Evolutionary conservation across 2,888 invertebrate species (phyloP).

Genomic region (Morpho helenor): DNA sequence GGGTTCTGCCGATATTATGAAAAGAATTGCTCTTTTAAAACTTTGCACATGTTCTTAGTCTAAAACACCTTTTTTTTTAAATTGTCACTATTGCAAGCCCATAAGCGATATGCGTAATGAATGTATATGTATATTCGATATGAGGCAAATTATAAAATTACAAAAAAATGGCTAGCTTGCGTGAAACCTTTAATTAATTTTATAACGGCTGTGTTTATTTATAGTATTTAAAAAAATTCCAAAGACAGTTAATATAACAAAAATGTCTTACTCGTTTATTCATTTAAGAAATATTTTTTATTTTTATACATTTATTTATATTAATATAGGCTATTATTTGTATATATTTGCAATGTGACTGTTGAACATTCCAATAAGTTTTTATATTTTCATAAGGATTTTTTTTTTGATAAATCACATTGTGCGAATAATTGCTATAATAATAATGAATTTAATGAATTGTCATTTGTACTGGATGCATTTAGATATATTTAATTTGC

Average conservation of each 20-base stretch:
- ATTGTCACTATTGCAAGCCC: too few relatives aligned
- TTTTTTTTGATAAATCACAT: too few relatives aligned
- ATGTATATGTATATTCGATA: conserved; percentile 11
- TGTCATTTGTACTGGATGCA: background rate
- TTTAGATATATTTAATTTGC: conserved; percentile 20
- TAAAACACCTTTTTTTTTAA: too few relatives aligned
- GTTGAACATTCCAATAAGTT: too few relatives aligned
- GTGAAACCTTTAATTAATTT: background rate
- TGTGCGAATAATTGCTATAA: too few relatives aligned
- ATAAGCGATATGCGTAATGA: conserved; percentile 1
- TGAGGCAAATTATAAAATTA: conserved; percentile 7
- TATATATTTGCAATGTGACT: too few relatives aligned
- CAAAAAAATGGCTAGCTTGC: conserved; percentile 5
- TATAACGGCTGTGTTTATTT: too few relatives aligned
- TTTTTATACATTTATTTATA: conserved; percentile 1
- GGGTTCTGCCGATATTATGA: too few relatives aligned
- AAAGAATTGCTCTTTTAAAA: too few relatives aligned
- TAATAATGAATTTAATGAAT: background rate
- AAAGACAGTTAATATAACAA: background rate
- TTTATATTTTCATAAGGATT: too few relatives aligned
- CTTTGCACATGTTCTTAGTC: too few relatives aligned
- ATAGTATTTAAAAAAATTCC: too few relatives aligned
- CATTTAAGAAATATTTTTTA: conserved; percentile 10
- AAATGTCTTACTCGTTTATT: background rate
- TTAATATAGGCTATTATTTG: background rate